Evolutionary conservation across 2,113 vertebrate genomes (phyloP), one percentile per base, ranked within the genome.

Genomic region (Meleagris gallopavo): DNA sequence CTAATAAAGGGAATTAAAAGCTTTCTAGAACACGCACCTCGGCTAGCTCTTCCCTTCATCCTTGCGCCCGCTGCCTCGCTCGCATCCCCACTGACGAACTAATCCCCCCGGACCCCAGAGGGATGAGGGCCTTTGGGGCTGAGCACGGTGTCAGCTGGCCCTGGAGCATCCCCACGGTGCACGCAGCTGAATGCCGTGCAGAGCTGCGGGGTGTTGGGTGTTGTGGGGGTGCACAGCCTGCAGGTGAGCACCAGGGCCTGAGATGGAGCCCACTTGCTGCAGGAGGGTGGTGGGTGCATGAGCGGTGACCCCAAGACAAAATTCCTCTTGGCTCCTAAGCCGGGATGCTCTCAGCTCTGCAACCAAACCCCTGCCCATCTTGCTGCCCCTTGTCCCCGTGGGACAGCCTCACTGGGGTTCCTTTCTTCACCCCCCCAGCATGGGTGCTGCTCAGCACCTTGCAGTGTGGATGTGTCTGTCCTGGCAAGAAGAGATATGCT

Each of bases 1-100:
- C 96, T 96, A 96, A 96, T 95, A 94, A 96, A 95, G 95, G 81
- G 90, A 95, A 96, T 96, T 97, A 95, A 97, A 97, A 92, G 85
- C 91, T 97, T 96, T 97, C 85, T 96, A 97, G 96, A 96, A 96
- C 93, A 94, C 92, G 92, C 95, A 90, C 43, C 88, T 95, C 7
- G 90, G 78, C 89, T 81, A 71, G 84, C 89, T 95, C 92, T 87
- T 94, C 92, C 91, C 90, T 93, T 62, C 96, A 46, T 95, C 70
- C 94, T 86, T 34, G 94, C 90, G 93, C 83, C 95, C 58, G 73
- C 91, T 95, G 78, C 82, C 89, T 72, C 36, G 27, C 79, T 72
- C 48, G 58, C n/a, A 57, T 12, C 48, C 89, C 75, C 96, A 95
- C 92, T 96, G 80, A 96, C 89, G 57, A 77, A 96, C 96, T 97